phyloP scores from a whole-genome alignment of 2,888 invertebrate species.

The Scaptomyza tumidula region DNA sequence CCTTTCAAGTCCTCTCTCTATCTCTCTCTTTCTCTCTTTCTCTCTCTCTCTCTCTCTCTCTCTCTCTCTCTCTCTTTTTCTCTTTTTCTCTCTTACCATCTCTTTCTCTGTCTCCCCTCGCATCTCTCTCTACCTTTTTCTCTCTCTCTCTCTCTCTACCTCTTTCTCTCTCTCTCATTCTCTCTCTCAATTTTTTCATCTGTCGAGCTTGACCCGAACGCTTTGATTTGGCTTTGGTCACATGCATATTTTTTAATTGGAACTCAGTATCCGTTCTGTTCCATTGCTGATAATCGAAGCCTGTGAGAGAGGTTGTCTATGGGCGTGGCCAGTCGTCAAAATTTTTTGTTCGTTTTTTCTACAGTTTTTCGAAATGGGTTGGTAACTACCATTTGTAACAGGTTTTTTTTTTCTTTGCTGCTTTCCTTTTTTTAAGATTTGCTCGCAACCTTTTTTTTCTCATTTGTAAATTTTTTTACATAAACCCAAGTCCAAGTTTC shows the following conservation, averaged over 20 bases:
- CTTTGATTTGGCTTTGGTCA: conserved; percentile 73
- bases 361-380: conserved; percentile 38
- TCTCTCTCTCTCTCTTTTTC: neutral
- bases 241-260: conserved; percentile 76
- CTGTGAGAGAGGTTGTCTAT: conserved; percentile 7
- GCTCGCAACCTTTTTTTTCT: conserved; percentile 53
- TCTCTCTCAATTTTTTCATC: neutral
- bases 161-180: too few relatives aligned
- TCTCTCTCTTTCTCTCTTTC: neutral
- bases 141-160: too few relatives aligned
- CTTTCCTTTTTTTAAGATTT: conserved; percentile 34
- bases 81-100: neutral
- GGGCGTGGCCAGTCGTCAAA: conserved; percentile 42
- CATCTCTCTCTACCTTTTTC: neutral
- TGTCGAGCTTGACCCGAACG: conserved; percentile 30
- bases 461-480: conserved; percentile 39
- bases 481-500: conserved; percentile 65
- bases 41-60: neutral
- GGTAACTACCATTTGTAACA: conserved; percentile 59
- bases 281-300: conserved; percentile 52
- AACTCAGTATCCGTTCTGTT: conserved; percentile 46
- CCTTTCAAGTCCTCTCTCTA: neutral
- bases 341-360: conserved; percentile 36
- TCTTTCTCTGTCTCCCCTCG: too few relatives aligned
- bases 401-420: conserved; percentile 31